A percentile compares a stretch with the other conserved stretches of the same genome.
phyloP scores from a whole-genome alignment of 2,797 vertebrate species.

The Gadopsis marmoratus region DNA sequence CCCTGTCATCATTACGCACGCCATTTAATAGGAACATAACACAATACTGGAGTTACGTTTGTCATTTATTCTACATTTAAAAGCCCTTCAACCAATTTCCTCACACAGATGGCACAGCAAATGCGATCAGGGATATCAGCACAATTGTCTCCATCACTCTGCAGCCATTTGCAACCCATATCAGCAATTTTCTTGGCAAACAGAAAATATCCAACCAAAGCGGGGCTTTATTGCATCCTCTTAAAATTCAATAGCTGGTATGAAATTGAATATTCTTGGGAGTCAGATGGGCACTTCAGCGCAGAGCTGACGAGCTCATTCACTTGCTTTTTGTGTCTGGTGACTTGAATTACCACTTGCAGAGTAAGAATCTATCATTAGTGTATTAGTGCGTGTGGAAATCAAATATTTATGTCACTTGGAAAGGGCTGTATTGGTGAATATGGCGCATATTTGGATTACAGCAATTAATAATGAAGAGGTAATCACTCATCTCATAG shows the following conservation, averaged over 20 bases:
- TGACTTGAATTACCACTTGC: conserved; percentile 61
- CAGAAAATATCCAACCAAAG: conserved; percentile 66
- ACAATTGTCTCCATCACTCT: conserved; percentile 65
- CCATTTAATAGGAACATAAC: conserved; percentile 51
- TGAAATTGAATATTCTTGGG: conserved; percentile 67
- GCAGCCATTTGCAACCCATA: conserved; percentile 67
- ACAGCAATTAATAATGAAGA: conserved; percentile 64
- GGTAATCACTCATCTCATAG: conserved; percentile 58
- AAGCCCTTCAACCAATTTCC: conserved; percentile 70
- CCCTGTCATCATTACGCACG: conserved; percentile 40
- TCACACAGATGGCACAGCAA: conserved; percentile 70
- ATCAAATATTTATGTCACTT: conserved; percentile 64
- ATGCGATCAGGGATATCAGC: conserved; percentile 66
- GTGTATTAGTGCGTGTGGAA: conserved; percentile 52
- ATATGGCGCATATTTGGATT: conserved; percentile 43
- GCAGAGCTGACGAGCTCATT: conserved; percentile 47
- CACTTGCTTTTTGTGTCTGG: conserved; percentile 49
- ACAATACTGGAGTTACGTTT: conserved; percentile 38
- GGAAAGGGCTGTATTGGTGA: conserved; percentile 53
- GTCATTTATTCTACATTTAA: conserved; percentile 66
- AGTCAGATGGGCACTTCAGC: conserved; percentile 54
- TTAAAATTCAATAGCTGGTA: conserved; percentile 67
- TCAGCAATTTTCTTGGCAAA: conserved; percentile 70
- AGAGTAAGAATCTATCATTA: conserved; percentile 65
- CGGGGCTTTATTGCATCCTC: conserved; percentile 62